phyloP scores from a whole-genome alignment of 2,113 vertebrate genomes.

The Bufo gargarizans region DNA sequence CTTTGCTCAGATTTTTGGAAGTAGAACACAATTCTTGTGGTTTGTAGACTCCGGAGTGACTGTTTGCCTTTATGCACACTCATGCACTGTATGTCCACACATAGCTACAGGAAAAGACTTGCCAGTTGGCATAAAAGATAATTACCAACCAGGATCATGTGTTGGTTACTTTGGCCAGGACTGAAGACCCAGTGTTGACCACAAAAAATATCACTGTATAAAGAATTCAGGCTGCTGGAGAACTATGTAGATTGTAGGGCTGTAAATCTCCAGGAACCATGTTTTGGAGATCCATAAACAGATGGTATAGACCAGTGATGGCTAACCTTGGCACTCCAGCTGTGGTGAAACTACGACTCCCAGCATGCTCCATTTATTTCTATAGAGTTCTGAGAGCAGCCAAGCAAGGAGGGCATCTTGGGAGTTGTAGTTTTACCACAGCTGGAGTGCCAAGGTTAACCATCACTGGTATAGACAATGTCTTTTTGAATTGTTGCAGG shows the following conservation, averaged over 20 bases:
- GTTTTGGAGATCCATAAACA: background rate
- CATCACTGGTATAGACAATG: too few relatives aligned
- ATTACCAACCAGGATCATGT: constrained; percentile 10
- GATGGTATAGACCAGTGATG: too few relatives aligned
- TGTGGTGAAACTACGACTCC: too few relatives aligned
- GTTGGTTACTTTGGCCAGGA: constrained; percentile 3
- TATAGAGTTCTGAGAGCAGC: too few relatives aligned
- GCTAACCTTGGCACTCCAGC: too few relatives aligned
- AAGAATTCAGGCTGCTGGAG: background rate
- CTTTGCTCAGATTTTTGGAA: constrained; percentile 39
- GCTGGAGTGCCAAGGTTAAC: too few relatives aligned
- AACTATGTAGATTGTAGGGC: too few relatives aligned
- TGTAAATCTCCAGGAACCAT: background rate
- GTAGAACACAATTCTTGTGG: constrained; percentile 34
- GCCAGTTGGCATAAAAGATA: constrained; percentile 11
- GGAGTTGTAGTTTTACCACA: too few relatives aligned
- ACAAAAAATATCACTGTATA: background rate
- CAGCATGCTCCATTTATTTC: too few relatives aligned
- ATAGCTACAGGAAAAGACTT: background rate
- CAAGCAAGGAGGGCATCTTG: too few relatives aligned
- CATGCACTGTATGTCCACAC: constrained; percentile 8
- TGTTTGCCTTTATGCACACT: constrained; percentile 14
- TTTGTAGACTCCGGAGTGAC: constrained; percentile 31
- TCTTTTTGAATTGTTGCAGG: too few relatives aligned
- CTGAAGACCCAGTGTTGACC: background rate